Conservation (phyloP, 2,888 invertebrate genomes). For the Drosophila quinaria region DNA sequence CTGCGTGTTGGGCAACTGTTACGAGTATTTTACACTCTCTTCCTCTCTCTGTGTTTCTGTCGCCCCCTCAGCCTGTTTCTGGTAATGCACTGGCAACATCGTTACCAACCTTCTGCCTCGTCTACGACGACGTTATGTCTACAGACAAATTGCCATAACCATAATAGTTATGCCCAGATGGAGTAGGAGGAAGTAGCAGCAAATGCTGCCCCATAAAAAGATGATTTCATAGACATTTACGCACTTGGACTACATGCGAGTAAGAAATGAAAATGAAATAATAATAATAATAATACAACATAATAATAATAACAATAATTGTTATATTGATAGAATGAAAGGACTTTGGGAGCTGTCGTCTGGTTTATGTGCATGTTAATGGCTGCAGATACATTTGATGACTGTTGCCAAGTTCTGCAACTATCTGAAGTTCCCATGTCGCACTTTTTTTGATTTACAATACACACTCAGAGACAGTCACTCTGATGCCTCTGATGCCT, state of each 20-base stretch:
- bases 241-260: constrained; percentile 44
- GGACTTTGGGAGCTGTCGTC: constrained; percentile 34
- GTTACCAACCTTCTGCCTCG: constrained; percentile 27
- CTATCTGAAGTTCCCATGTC: constrained; percentile 45
- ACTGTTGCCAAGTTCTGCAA: constrained; percentile 24
- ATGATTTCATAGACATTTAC: constrained; percentile 82
- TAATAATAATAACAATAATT: constrained; percentile 79
- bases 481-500: background rate
- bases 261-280: constrained; percentile 74
- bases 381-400: constrained; percentile 45
- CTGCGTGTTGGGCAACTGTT: constrained; percentile 79
- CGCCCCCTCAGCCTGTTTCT: background rate
- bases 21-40: constrained; percentile 74
- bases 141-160: constrained; percentile 83
- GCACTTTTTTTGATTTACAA: constrained; percentile 44
- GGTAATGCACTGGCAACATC: constrained; percentile 50
- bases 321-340: constrained; percentile 66
- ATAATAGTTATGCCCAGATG: constrained; percentile 68
- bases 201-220: constrained; percentile 73
- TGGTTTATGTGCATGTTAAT: constrained; percentile 68
- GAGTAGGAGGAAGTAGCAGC: constrained; percentile 20
- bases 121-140: constrained; percentile 70
- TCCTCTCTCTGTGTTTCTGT: background rate
- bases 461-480: constrained; percentile 18
- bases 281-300: constrained; percentile 66